Percentiles rank a stretch among this genome's conserved stretches.
phyloP scores from a whole-genome alignment of 2,113 vertebrate species.

The Bufo bufo region DNA sequence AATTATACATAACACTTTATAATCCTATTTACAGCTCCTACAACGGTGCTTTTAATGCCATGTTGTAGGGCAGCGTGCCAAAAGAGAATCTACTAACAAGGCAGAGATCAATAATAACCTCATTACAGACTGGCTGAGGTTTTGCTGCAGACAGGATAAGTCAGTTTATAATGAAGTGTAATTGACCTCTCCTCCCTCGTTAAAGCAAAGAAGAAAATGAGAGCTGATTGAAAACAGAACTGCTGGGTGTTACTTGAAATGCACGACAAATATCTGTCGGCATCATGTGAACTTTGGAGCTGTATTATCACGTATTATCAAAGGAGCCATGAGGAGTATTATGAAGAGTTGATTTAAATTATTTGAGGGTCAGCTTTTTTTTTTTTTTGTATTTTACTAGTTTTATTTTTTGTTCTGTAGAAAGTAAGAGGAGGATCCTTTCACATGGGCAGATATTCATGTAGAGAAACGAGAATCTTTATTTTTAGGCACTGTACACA shows the following conservation, averaged over 20 bases:
- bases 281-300: constrained; percentile 17
- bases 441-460: too few species aligned
- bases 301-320: neutral
- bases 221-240: constrained; percentile 26
- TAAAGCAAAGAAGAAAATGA: constrained; percentile 7
- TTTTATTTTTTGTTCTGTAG: neutral
- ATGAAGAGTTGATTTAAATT: neutral
- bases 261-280: neutral
- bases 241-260: neutral
- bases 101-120: constrained; percentile 56
- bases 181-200: constrained; percentile 53
- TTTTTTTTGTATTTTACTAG: neutral
- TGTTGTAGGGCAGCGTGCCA: neutral
- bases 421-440: too few species aligned
- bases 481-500: too few species aligned
- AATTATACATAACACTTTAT: neutral
- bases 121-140: constrained; percentile 52
- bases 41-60: constrained; percentile 23
- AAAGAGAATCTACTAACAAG: constrained; percentile 52
- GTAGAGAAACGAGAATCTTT: too few species aligned
- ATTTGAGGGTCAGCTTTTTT: neutral
- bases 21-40: neutral
- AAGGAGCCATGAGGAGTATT: neutral
- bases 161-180: constrained; percentile 58
- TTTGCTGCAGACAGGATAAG: constrained; percentile 41